Conservation (phyloP, 2,113 vertebrate species). For the Pelecanoides urinatrix region DNA sequence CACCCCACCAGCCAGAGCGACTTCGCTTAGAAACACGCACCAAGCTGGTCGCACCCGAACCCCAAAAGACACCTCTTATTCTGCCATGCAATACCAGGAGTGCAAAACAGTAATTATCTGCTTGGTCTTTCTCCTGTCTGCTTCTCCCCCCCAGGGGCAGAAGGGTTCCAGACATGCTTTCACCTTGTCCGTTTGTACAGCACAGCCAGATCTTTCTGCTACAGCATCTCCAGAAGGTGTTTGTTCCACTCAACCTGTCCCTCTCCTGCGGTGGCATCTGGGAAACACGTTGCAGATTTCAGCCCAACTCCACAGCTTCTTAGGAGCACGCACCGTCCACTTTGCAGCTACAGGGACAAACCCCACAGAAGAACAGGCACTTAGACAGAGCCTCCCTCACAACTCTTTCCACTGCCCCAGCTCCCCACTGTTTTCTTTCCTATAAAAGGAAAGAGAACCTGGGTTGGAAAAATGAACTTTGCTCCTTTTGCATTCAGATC, state of each 20-base stretch:
- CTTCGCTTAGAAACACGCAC: not conserved
- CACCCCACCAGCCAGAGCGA: not conserved
- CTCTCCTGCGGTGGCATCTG: not conserved
- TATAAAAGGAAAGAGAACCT: not conserved
- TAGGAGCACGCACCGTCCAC: rapidly evolving
- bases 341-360: not conserved
- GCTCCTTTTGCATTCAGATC: not conserved
- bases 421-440: not conserved
- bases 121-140: not conserved
- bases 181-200: not conserved
- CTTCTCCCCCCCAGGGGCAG: not conserved
- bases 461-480: conserved; percentile 20
- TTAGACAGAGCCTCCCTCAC: not conserved
- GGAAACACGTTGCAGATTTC: not conserved
- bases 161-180: not conserved
- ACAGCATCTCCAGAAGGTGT: not conserved
- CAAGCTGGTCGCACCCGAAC: not conserved
- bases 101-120: not conserved
- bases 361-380: not conserved
- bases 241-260: not conserved
- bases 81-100: not conserved
- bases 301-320: not conserved
- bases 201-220: not conserved
- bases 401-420: not conserved
- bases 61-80: not conserved